Percentiles rank a stretch among this genome's conserved stretches.
Conservation (phyloP, 2,797 vertebrate species). For the Merluccius polli region DNA sequence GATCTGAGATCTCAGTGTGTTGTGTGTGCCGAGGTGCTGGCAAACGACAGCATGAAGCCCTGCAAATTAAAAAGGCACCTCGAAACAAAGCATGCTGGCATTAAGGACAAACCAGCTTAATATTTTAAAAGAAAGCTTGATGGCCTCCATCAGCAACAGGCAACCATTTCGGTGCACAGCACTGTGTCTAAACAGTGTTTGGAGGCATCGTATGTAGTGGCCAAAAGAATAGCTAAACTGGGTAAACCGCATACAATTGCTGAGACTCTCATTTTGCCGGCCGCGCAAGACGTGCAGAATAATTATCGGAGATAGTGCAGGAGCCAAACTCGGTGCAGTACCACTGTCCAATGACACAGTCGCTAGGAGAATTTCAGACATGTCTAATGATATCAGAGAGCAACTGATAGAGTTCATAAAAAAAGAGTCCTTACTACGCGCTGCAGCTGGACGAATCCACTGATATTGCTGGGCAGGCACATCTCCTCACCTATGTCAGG, state of each 20-base stretch:
- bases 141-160: slow-evolving; percentile 4
- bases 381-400: no score
- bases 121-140: slow-evolving; percentile 9
- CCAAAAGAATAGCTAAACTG: slow-evolving; percentile 9
- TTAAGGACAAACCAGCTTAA: slow-evolving; percentile 3
- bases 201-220: slow-evolving; percentile 8
- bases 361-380: not conserved
- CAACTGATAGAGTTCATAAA: no score
- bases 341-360: not conserved
- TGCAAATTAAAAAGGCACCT: slow-evolving; percentile 20
- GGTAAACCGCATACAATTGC: slow-evolving; percentile 13
- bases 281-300: not conserved
- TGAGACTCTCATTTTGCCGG: not conserved
- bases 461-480: no score
- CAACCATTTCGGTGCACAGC: slow-evolving; percentile 7
- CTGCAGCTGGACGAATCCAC: no score
- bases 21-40: slow-evolving; percentile 18
- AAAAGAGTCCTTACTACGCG: no score
- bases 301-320: no score
- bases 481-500: no score
- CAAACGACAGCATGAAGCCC: slow-evolving; percentile 24
- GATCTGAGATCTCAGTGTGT: slow-evolving; percentile 17
- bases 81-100: not conserved
- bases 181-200: slow-evolving; percentile 10
- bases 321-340: no score